Evolutionary conservation across 2,113 vertebrate species (phyloP).

Genomic region (Brevimyrus niger): DNA sequence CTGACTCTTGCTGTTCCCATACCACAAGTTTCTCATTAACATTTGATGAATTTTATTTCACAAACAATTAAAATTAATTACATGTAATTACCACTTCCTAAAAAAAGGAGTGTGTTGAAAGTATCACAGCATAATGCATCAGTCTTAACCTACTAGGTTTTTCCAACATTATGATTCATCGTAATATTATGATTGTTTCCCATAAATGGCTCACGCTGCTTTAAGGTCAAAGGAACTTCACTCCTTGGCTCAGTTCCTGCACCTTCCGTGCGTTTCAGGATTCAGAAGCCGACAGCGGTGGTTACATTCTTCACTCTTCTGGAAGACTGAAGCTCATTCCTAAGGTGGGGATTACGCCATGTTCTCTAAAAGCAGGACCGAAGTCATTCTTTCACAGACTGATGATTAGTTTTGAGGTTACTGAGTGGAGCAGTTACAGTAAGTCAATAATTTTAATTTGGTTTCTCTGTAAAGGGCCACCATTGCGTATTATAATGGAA

Average conservation of each 20-base stretch:
- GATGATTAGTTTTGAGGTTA: slow-evolving; percentile 44
- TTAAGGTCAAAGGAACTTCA: neutral
- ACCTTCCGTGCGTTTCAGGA: slow-evolving; percentile 46
- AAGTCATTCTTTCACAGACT: slow-evolving; percentile 18
- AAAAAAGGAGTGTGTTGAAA: neutral
- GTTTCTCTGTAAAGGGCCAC: slow-evolving; percentile 39
- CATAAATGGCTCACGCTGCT: neutral
- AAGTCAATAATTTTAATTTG: slow-evolving; percentile 39
- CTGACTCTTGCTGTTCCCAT: neutral
- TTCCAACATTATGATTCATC: neutral
- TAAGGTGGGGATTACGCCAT: slow-evolving; percentile 53
- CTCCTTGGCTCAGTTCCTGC: slow-evolving; percentile 20
- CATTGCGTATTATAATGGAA: slow-evolving; percentile 41
- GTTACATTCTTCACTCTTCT: slow-evolving; percentile 61
- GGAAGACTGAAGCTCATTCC: slow-evolving; percentile 53
- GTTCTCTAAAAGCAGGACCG: slow-evolving; percentile 38
- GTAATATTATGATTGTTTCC: neutral
- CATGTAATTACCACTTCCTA: neutral
- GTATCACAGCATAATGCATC: neutral
- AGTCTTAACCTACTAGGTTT: neutral
- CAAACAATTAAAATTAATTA: neutral
- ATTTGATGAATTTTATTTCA: neutral
- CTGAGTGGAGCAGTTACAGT: slow-evolving; percentile 40
- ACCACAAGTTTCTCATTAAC: neutral
- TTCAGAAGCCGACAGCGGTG: slow-evolving; percentile 55